Evolutionary conservation across 2,113 vertebrate species (phyloP).

Genomic region (Apodemus speciosus): DNA sequence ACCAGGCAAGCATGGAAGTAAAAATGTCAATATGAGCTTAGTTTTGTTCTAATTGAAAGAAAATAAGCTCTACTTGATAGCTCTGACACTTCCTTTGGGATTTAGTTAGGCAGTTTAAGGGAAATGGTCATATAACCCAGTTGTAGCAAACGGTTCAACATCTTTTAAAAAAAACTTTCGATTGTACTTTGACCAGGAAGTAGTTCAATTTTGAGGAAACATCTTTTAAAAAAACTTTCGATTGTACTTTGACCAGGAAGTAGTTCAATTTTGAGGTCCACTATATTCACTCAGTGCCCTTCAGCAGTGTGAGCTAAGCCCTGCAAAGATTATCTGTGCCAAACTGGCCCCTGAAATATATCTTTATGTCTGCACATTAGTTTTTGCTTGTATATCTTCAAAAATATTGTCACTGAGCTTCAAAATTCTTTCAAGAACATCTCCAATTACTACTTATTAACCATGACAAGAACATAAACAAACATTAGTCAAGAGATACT

Average conservation of each 20-base stretch:
- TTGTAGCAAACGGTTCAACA: not conserved
- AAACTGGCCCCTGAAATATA: not conserved
- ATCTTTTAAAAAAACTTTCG: not conserved
- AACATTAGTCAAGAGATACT: not conserved
- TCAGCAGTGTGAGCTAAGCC: not conserved
- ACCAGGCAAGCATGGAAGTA: accelerated
- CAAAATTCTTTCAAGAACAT: not conserved
- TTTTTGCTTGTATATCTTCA: not conserved
- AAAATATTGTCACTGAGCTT: not conserved
- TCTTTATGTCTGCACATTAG: not conserved
- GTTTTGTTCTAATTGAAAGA: slow-evolving; percentile 31
- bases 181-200: not conserved
- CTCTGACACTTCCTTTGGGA: not conserved
- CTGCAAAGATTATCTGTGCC: not conserved
- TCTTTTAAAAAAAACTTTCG: not conserved
- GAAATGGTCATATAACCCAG: not conserved
- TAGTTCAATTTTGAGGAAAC: not conserved
- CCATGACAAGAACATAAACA: not conserved
- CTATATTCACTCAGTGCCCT: not conserved
- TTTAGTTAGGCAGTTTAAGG: slow-evolving; percentile 19
- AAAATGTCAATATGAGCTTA: not conserved
- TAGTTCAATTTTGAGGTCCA: not conserved
- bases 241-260: not conserved
- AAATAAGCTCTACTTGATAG: not conserved
- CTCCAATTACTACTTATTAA: slow-evolving; percentile 19